Percentiles rank a stretch among this genome's conserved stretches.
Conservation (phyloP, 2,888 invertebrate genomes). For the Tipula helvola region DNA sequence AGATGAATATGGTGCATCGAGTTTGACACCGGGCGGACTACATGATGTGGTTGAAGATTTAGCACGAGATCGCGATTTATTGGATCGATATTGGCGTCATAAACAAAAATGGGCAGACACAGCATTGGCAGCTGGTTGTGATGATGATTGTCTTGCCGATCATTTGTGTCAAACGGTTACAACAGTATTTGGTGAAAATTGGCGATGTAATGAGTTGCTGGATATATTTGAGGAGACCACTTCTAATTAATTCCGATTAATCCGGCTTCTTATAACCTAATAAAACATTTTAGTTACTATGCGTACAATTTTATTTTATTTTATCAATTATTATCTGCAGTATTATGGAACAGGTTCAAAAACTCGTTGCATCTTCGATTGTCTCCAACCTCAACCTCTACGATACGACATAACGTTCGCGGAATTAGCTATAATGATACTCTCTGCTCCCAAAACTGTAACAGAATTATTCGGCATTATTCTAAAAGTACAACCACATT, state of each 20-base stretch:
- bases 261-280: no score
- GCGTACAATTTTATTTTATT: neutral
- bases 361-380: constrained; percentile 24
- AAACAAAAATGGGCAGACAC: no score
- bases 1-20: no score
- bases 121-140: no score
- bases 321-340: neutral
- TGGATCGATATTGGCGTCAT: no score
- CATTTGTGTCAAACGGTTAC: constrained; percentile 22
- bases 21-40: no score
- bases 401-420: constrained; percentile 21
- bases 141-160: no score
- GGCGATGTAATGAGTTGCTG: constrained; percentile 25
- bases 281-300: no score
- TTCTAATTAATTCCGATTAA: neutral
- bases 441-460: constrained; percentile 16
- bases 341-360: constrained; percentile 12
- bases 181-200: constrained; percentile 21
- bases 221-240: constrained; percentile 5
- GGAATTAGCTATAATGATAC: constrained; percentile 15
- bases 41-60: no score
- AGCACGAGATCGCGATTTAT: no score
- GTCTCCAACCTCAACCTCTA: constrained; percentile 23
- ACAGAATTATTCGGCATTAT: no score
- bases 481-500: neutral